These are phyloP conservation scores for Chloroceryle amazona DNA, from an alignment of 2,797 vertebrate species.

Conservation along the genomic window DNA sequence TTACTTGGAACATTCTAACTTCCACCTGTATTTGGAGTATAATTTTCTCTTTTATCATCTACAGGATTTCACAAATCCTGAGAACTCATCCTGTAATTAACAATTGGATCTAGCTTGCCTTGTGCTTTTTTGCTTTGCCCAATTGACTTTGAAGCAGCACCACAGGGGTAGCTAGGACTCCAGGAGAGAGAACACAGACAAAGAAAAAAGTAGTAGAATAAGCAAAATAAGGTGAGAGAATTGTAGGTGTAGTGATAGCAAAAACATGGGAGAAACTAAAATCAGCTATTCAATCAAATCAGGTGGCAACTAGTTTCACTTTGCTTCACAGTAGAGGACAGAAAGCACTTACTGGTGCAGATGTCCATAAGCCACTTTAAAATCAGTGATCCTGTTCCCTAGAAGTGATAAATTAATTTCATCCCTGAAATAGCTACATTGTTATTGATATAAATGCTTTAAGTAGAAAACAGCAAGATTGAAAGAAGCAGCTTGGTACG, in stretches of 20 bases:
- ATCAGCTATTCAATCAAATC: neutral
- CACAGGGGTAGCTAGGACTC: neutral
- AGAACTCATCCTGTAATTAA: neutral
- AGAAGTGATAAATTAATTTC: neutral
- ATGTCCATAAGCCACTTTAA: neutral
- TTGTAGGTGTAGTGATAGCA: neutral
- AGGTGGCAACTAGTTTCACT: neutral
- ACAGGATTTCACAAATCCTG: neutral
- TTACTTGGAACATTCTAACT: neutral
- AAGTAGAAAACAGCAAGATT: neutral
- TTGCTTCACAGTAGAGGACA: neutral
- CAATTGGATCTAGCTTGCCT: neutral
- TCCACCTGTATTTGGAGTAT: neutral
- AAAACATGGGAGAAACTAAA: neutral
- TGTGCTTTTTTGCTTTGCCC: neutral
- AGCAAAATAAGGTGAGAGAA: neutral
- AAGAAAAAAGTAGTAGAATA: neutral
- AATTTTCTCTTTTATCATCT: neutral
- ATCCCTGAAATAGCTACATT: neutral
- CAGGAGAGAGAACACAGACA: neutral
- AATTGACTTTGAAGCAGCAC: neutral
- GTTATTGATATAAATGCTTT: neutral
- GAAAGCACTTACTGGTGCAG: neutral
- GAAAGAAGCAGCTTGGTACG: neutral
- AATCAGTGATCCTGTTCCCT: neutral